Percentiles rank a stretch among this genome's conserved stretches.
These are phyloP conservation scores for Malachius bipustulatus DNA, from an alignment of 2,888 invertebrate genomes.

Conservation along the genomic window DNA sequence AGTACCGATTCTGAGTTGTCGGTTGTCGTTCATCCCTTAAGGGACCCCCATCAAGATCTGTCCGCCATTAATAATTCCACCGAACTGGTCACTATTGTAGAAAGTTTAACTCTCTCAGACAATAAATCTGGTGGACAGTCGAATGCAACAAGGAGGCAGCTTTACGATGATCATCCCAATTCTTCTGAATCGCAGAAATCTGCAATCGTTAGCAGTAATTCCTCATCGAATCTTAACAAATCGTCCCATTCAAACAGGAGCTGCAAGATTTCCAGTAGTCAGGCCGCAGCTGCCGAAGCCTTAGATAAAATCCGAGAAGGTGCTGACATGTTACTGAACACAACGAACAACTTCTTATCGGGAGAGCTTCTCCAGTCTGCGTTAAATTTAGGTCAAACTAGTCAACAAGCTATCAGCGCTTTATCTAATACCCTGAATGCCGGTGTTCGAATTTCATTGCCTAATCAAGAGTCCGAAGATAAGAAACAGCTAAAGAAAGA, in stretches of 20 bases:
- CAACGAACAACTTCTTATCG: slow-evolving; percentile 65
- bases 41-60: slow-evolving; percentile 52
- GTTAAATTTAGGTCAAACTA: slow-evolving; percentile 26
- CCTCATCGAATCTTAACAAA: slow-evolving; percentile 31
- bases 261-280: slow-evolving; percentile 31
- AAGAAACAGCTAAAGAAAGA: slow-evolving; percentile 25
- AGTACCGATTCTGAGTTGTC: slow-evolving; percentile 44
- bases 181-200: slow-evolving; percentile 26
- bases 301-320: slow-evolving; percentile 56
- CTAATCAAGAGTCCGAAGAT: slow-evolving; percentile 30
- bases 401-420: slow-evolving; percentile 32
- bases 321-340: slow-evolving; percentile 62
- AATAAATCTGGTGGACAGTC: slow-evolving; percentile 28
- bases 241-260: slow-evolving; percentile 26
- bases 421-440: slow-evolving; percentile 33
- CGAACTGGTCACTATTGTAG: slow-evolving; percentile 79
- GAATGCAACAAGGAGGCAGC: slow-evolving; percentile 19
- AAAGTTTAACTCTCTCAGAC: slow-evolving; percentile 61
- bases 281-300: slow-evolving; percentile 44
- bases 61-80: slow-evolving; percentile 61
- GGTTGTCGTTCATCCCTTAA: slow-evolving; percentile 46
- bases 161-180: slow-evolving; percentile 16
- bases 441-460: slow-evolving; percentile 39
- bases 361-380: slow-evolving; percentile 41
- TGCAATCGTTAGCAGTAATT: slow-evolving; percentile 27